These are phyloP conservation scores for Nettapus auritus DNA, from an alignment of 2,113 vertebrate species.

Conservation along the genomic window DNA sequence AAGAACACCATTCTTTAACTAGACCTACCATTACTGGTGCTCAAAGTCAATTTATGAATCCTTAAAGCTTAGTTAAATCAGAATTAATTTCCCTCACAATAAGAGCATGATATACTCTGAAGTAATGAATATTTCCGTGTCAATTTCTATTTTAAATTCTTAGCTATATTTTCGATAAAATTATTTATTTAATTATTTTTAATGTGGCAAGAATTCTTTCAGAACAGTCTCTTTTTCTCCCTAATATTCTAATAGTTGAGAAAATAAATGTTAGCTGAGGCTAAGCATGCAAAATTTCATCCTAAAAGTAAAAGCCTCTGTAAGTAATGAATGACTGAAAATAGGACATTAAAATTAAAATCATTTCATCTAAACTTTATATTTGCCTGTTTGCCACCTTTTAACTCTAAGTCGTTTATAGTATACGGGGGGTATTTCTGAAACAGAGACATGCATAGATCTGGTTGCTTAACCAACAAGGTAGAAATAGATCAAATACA, in stretches of 20 bases:
- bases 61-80: background rate
- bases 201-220: background rate
- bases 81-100: background rate
- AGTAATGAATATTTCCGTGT: background rate
- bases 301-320: background rate
- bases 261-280: background rate
- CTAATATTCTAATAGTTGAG: background rate
- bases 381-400: background rate
- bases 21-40: background rate
- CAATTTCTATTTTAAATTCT: slow-evolving; percentile 7
- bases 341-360: background rate
- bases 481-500: background rate
- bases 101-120: background rate
- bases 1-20: background rate
- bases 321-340: background rate
- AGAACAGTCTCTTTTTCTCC: background rate
- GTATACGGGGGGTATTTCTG: background rate
- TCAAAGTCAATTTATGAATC: background rate
- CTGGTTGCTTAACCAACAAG: background rate
- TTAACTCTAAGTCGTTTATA: background rate
- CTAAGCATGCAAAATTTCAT: background rate
- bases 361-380: background rate
- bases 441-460: background rate
- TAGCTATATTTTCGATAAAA: background rate
- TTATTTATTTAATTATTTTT: background rate